Evolutionary conservation across 2,888 invertebrate genomes (phyloP).

Genomic region (Cantharis rustica): DNA sequence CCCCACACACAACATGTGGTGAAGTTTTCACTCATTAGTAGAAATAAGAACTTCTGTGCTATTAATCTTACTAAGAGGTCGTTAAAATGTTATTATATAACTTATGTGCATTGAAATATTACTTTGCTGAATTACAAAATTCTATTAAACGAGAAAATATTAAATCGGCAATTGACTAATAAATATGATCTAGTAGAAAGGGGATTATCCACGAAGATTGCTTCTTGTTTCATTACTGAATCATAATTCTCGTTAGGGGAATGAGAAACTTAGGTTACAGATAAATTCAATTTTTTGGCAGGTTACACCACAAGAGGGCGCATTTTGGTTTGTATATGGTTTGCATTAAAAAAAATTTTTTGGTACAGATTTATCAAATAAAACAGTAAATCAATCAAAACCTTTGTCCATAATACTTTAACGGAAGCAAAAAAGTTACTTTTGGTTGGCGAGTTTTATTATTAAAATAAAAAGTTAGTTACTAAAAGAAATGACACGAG

Average conservation of each 20-base stretch:
- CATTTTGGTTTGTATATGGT: too few species aligned
- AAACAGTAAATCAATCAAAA: too few species aligned
- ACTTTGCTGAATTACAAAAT: slow-evolving; percentile 9
- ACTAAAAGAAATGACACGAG: too few species aligned
- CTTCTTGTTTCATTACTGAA: neutral
- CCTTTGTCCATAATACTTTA: too few species aligned
- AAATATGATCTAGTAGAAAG: neutral
- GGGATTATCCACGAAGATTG: neutral
- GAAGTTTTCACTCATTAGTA: slow-evolving; percentile 36
- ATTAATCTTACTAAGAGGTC: slow-evolving; percentile 20
- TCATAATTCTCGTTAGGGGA: neutral
- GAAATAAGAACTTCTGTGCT: slow-evolving; percentile 27
- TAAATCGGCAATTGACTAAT: neutral
- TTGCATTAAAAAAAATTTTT: too few species aligned
- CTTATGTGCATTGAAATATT: slow-evolving; percentile 20
- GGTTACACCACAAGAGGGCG: neutral
- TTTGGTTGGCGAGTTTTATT: too few species aligned
- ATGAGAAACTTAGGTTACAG: neutral
- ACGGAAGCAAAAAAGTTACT: too few species aligned
- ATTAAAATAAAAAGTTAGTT: too few species aligned
- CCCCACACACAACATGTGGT: slow-evolving; percentile 33
- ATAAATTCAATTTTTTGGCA: neutral
- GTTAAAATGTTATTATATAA: slow-evolving; percentile 22
- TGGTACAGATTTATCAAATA: too few species aligned
- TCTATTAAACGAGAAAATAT: slow-evolving; percentile 2